phyloP scores from a whole-genome alignment of 2,113 vertebrate genomes.

The Misgurnus anguillicaudatus region DNA sequence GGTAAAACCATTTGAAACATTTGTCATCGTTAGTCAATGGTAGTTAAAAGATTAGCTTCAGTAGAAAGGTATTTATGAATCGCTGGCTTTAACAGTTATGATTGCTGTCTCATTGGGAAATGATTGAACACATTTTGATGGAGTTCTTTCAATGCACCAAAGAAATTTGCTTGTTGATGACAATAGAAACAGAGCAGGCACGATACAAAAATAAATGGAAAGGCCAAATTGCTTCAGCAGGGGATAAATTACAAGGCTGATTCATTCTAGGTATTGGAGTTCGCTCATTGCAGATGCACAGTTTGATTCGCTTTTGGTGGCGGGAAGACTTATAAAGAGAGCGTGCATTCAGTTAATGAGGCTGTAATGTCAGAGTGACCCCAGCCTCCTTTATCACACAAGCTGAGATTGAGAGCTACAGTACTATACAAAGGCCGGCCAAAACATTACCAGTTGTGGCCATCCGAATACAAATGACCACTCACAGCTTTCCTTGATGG shows the following conservation, averaged over 20 bases:
- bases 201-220: constrained; percentile 42
- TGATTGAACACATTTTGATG: constrained; percentile 14
- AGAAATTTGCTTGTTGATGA: constrained; percentile 39
- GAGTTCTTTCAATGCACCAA: not conserved
- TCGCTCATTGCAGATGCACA: constrained; percentile 41
- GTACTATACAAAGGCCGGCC: constrained; percentile 34
- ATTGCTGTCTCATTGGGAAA: not conserved
- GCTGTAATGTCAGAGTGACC: constrained; percentile 51
- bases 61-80: not conserved
- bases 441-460: constrained; percentile 45
- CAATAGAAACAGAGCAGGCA: constrained; percentile 16
- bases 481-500: not conserved
- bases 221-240: constrained; percentile 40
- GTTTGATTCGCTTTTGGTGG: constrained; percentile 47
- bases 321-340: constrained; percentile 46
- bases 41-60: not conserved
- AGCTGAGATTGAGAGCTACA: constrained; percentile 36
- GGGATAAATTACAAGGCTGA: constrained; percentile 36
- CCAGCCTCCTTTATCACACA: constrained; percentile 40
- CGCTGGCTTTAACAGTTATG: not conserved
- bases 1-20: not conserved
- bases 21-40: constrained; percentile 9
- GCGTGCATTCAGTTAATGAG: constrained; percentile 49
- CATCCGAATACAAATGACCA: constrained; percentile 40
- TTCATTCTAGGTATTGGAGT: constrained; percentile 28